Conservation (phyloP, 2,888 invertebrate genomes). For the Xestia c-nigrum region DNA sequence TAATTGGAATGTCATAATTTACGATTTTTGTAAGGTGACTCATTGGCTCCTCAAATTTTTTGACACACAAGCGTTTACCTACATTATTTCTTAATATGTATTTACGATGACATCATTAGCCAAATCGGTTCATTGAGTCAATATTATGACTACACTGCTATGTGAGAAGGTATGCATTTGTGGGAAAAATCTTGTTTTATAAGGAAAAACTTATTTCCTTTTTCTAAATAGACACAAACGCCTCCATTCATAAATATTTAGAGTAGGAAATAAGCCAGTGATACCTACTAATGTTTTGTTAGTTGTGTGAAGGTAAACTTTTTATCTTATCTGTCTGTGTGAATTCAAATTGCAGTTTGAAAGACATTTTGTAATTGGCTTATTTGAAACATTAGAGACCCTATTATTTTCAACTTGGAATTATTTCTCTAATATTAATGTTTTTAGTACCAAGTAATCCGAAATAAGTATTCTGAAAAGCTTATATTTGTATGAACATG, state of each 20-base stretch:
- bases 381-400: not conserved
- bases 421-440: not conserved
- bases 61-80: constrained; percentile 13
- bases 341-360: constrained; percentile 3
- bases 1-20: not conserved
- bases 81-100: constrained; percentile 17
- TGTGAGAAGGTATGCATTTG: not conserved
- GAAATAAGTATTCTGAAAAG: not conserved
- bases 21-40: constrained; percentile 13
- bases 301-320: not conserved
- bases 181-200: constrained; percentile 1
- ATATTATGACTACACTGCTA: constrained; percentile 22
- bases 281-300: not conserved
- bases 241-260: not conserved
- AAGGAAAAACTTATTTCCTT: constrained; percentile 1
- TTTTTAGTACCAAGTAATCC: not conserved
- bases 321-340: constrained; percentile 18
- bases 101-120: constrained; percentile 40
- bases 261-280: not conserved
- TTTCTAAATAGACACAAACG: not conserved
- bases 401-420: not conserved
- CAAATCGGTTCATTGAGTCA: constrained; percentile 32
- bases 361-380: constrained; percentile 16
- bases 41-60: constrained; percentile 2
- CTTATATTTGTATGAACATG: not conserved